A percentile compares a stretch with the other conserved stretches of the same genome.
Conservation (phyloP, 1,140 invertebrate genomes). For the Drosophila punjabiensis region DNA sequence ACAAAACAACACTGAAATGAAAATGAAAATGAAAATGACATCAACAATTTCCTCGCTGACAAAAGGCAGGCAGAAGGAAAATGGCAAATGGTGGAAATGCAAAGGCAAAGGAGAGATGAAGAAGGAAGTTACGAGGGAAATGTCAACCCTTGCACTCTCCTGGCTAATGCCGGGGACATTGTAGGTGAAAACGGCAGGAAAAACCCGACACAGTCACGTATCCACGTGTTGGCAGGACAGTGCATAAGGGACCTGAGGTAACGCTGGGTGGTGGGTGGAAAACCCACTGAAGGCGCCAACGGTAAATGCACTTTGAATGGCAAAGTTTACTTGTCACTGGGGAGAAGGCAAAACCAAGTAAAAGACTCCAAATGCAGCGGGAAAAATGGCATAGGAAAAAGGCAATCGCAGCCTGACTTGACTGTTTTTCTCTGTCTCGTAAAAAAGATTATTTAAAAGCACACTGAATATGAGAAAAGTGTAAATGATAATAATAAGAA, state of each 20-base stretch:
- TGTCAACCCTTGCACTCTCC: constrained; percentile 20
- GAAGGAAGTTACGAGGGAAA: constrained; percentile 10
- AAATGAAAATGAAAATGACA: constrained; percentile 30
- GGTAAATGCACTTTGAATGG: constrained; percentile 54
- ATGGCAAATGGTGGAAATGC: constrained; percentile 8
- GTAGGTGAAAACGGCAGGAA: constrained; percentile 40
- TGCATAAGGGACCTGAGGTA: not conserved
- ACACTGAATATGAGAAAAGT: not conserved
- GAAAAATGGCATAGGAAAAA: constrained; percentile 12
- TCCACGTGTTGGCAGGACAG: constrained; percentile 53
- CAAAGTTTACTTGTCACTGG: constrained; percentile 42
- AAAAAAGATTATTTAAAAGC: constrained; percentile 7
- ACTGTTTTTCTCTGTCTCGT: not conserved
- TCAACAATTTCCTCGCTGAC: constrained; percentile 16
- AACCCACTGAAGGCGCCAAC: constrained; percentile 21
- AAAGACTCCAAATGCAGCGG: constrained; percentile 5
- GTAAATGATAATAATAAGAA: not conserved
- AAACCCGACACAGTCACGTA: constrained; percentile 53
- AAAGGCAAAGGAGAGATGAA: not conserved
- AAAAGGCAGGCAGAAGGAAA: constrained; percentile 16
- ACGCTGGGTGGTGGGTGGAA: not conserved
- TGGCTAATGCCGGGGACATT: constrained; percentile 9
- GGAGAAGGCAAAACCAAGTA: constrained; percentile 10
- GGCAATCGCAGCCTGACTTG: constrained; percentile 22
- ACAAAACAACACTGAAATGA: constrained; percentile 18